A percentile compares a stretch with the other conserved stretches of the same genome.
These are phyloP conservation scores for Enteromius anoplus DNA, from an alignment of 2,797 vertebrate species.

Conservation along the genomic window DNA sequence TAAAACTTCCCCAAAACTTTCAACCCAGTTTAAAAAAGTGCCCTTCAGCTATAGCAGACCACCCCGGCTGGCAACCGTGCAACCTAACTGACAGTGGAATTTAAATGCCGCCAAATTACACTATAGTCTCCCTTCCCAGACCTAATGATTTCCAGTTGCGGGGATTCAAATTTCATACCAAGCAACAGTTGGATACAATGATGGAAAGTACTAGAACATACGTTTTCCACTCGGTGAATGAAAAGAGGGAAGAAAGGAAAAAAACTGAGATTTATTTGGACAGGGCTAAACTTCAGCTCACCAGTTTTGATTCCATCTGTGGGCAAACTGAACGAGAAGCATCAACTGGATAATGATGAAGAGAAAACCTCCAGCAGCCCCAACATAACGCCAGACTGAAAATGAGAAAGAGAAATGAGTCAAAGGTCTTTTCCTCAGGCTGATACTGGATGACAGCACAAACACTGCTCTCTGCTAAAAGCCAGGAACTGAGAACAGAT, in stretches of 20 bases:
- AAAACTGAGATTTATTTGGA: slow-evolving; percentile 8
- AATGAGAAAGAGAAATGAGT: slow-evolving; percentile 22
- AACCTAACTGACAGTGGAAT: slow-evolving; percentile 33
- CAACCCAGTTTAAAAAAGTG: background rate
- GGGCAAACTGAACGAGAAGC: slow-evolving; percentile 94
- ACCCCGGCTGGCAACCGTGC: slow-evolving; percentile 34
- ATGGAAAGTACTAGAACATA: slow-evolving; percentile 48
- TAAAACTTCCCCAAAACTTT: background rate
- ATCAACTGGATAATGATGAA: slow-evolving; percentile 93
- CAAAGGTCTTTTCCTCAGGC: background rate
- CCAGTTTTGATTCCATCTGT: slow-evolving; percentile 99
- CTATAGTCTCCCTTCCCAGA: slow-evolving; percentile 30
- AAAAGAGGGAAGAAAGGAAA: slow-evolving; percentile 24
- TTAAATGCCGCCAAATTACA: slow-evolving; percentile 24
- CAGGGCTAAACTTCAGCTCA: slow-evolving; percentile 67
- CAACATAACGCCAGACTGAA: slow-evolving; percentile 92
- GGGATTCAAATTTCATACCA: slow-evolving; percentile 21
- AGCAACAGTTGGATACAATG: slow-evolving; percentile 32
- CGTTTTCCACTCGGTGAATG: slow-evolving; percentile 35
- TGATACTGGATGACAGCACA: background rate
- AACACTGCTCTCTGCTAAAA: background rate
- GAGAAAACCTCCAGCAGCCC: slow-evolving; percentile 82
- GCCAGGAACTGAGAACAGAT: slow-evolving; percentile 3
- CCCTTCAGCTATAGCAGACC: slow-evolving; percentile 35
- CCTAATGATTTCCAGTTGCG: slow-evolving; percentile 56